Evolutionary conservation across 1,140 invertebrate species (phyloP), one percentile per base, ranked within the genome.

Genomic region (Pseudomyrmex pallidus): DNA sequence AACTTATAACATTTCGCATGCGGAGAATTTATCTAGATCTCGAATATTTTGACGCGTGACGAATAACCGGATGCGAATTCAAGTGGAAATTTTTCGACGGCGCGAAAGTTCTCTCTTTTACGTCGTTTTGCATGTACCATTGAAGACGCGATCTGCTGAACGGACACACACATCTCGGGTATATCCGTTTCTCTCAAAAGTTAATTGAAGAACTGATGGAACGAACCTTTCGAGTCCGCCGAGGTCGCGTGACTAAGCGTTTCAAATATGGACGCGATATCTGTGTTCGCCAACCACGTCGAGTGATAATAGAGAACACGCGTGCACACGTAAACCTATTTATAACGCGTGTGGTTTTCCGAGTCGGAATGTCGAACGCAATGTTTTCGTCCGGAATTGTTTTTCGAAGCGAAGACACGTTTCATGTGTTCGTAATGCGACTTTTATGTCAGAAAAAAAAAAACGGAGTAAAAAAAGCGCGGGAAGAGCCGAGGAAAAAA

Each of bases 201-300:
- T 46, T 80, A 70, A 80, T 80, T 17, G 44, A 52, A 59, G 20
- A 77, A 68, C 61, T 78, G 73, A 85, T 67, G 54, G 59, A 68
- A 68, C 64, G 70, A 76, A 76, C 82, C 86, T 85, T 87, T 85
- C 84, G 64, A 88, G 64, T 85, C 57, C 50, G 50, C 59, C 76
- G 86, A 89, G 84, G 80, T 74, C 80, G 87, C 70, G 70, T 89
- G 87, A 89, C 87, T 89, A 89, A 89, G 87, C 87, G 78, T 84
- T 63, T 89, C 84, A 70, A 89, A 89, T 84, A 89, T 86, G 87
- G 84, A 88, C 74, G 74, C 70, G 80, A 88, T 89, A 89, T 89
- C 87, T 89, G 4, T 35, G 74, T 88, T 76, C 66, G 74, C 59
- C 74, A 88, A 84, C 84, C 84, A 84, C 61, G 84, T 35, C 78